Conservation (phyloP, 1,140 invertebrate genomes). For the Leptinotarsa defecta region DNA sequence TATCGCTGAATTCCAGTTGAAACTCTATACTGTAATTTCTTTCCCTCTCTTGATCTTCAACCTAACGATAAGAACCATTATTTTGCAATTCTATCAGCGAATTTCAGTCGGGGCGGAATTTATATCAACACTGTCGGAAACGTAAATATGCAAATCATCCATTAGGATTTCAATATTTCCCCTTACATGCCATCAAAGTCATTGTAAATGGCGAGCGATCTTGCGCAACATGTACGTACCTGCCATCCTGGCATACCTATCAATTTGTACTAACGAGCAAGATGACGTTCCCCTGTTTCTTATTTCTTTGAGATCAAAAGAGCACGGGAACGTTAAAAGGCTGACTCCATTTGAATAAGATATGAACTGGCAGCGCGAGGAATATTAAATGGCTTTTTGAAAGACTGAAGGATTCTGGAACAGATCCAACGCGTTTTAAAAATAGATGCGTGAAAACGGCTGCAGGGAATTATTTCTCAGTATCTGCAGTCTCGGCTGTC, state of each 20-base stretch:
- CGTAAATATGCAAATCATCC: not conserved
- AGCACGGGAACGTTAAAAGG: constrained; percentile 16
- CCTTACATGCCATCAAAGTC: constrained; percentile 5
- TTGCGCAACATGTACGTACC: not conserved
- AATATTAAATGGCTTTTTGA: not conserved
- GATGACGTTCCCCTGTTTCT: constrained; percentile 16
- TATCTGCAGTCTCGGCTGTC: too few relatives aligned
- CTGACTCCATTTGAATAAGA: constrained; percentile 24
- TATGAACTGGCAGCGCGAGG: constrained; percentile 4
- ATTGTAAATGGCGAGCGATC: not conserved
- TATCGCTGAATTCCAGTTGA: too few relatives aligned
- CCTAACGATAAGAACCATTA: too few relatives aligned
- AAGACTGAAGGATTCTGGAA: not conserved
- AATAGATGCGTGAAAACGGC: not conserved
- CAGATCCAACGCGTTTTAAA: not conserved
- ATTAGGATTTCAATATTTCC: not conserved
- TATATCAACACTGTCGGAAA: not conserved
- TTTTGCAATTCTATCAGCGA: too few relatives aligned
- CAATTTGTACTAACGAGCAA: constrained; percentile 24
- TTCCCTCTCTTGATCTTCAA: too few relatives aligned
- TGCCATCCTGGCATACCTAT: constrained; percentile 16
- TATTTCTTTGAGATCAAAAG: constrained; percentile 20
- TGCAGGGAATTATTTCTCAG: too few relatives aligned
- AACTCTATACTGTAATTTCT: too few relatives aligned
- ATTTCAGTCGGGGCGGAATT: not conserved